These are phyloP conservation scores for Myopa testacea DNA, from an alignment of 2,888 invertebrate species.

Conservation along the genomic window DNA sequence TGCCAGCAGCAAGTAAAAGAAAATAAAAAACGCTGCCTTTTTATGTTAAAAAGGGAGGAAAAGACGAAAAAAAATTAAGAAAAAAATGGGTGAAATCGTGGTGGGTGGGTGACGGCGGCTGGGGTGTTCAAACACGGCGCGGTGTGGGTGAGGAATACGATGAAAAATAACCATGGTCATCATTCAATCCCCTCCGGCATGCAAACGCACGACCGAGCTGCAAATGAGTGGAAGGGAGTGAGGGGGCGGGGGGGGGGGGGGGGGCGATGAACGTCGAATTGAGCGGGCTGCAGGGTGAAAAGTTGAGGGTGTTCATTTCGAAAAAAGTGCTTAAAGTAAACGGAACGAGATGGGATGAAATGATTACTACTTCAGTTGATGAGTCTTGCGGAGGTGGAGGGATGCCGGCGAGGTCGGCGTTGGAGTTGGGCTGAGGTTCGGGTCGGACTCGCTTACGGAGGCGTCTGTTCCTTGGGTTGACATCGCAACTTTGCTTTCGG, in stretches of 20 bases:
- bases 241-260: slow-evolving; percentile 4
- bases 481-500: slow-evolving; percentile 25
- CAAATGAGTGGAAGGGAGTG: neutral
- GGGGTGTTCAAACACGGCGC: neutral
- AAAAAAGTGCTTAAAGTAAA: neutral
- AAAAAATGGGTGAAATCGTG: neutral
- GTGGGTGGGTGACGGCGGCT: neutral
- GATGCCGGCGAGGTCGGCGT: neutral
- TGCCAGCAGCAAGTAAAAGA: slow-evolving; percentile 41
- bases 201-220: neutral
- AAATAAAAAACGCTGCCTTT: slow-evolving; percentile 37
- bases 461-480: slow-evolving; percentile 11
- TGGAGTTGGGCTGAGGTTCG: neutral
- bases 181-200: slow-evolving; percentile 36
- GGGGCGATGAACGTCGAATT: neutral
- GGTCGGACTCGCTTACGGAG: neutral
- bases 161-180: slow-evolving; percentile 38
- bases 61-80: neutral
- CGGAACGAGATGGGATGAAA: too few relatives aligned
- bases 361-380: too few relatives aligned
- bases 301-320: slow-evolving; percentile 6
- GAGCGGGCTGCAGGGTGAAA: slow-evolving; percentile 1
- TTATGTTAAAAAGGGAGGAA: neutral
- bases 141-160: neutral
- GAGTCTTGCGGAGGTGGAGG: neutral